A percentile compares a stretch with the other conserved stretches of the same genome.
phyloP scores from a whole-genome alignment of 2,797 vertebrate genomes.

The Etheostoma perlongum region DNA sequence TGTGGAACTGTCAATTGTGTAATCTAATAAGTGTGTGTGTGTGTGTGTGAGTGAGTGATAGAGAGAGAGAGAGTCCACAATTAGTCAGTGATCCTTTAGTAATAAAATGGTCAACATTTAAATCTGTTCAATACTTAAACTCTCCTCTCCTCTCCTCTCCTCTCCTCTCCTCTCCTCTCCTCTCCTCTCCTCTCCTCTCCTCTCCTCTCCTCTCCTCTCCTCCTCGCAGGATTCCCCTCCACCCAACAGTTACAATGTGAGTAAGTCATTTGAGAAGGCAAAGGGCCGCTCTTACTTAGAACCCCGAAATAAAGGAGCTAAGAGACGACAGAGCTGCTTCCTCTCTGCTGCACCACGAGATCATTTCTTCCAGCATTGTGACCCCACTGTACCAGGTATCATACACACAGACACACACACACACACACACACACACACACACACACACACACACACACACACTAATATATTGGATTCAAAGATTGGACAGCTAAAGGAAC shows the following conservation, averaged over 20 bases:
- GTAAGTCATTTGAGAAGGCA: slow-evolving; percentile 79
- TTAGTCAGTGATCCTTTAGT: background rate
- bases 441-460: too few relatives aligned
- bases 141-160: background rate
- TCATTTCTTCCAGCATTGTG: slow-evolving; percentile 26
- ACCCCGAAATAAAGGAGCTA: slow-evolving; percentile 77
- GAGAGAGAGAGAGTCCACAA: too few relatives aligned
- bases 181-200: background rate
- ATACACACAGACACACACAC: too few relatives aligned
- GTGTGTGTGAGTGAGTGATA: too few relatives aligned
- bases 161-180: background rate
- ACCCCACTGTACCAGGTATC: slow-evolving; percentile 80
- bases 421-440: too few relatives aligned
- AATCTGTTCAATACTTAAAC: background rate
- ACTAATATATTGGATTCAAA: too few relatives aligned
- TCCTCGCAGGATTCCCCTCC: slow-evolving; percentile 80
- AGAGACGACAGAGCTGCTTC: slow-evolving; percentile 84
- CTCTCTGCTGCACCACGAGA: slow-evolving; percentile 77
- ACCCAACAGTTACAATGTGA: slow-evolving; percentile 82
- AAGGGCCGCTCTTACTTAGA: slow-evolving; percentile 68
- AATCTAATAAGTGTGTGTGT: slow-evolving; percentile 16
- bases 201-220: slow-evolving; percentile 13
- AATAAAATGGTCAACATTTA: background rate
- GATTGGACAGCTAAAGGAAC: too few relatives aligned
- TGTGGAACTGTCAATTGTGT: slow-evolving; percentile 31